Conservation (phyloP, 2,797 vertebrate genomes). For the Danio aesculapii region DNA sequence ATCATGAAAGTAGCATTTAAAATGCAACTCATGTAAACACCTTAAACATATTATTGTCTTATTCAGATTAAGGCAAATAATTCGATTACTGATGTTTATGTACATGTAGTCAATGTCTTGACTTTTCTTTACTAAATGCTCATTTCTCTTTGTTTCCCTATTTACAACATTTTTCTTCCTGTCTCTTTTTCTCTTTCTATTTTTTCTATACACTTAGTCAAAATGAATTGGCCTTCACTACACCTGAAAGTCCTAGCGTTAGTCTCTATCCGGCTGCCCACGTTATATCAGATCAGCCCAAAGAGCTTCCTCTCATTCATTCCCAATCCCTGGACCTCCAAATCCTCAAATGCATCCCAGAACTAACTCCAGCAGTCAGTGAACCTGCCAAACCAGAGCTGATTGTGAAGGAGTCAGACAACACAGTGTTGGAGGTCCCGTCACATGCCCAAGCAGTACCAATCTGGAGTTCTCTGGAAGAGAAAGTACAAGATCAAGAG, state of each 20-base stretch:
- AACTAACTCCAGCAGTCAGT: constrained; percentile 9
- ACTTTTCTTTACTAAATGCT: not conserved
- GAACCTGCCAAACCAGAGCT: constrained; percentile 12
- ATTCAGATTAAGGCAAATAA: too few relatives aligned
- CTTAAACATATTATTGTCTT: too few relatives aligned
- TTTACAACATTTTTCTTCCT: constrained; percentile 37
- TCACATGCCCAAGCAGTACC: constrained; percentile 65
- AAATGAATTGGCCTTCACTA: constrained; percentile 39
- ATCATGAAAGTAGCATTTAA: too few relatives aligned
- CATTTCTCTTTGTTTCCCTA: not conserved
- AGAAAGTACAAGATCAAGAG: constrained; percentile 63
- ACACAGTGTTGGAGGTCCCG: constrained; percentile 4
- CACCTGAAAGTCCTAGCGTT: constrained; percentile 42
- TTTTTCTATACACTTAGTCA: constrained; percentile 63
- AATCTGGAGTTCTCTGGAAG: constrained; percentile 75
- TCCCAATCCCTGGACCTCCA: constrained; percentile 17
- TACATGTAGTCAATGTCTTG: too few relatives aligned
- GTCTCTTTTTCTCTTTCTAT: constrained; percentile 46
- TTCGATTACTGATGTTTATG: too few relatives aligned
- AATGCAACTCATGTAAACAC: too few relatives aligned
- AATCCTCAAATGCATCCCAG: constrained; percentile 18
- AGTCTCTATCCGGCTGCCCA: constrained; percentile 57
- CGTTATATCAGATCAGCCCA: constrained; percentile 5
- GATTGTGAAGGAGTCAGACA: constrained; percentile 1
- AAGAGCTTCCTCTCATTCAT: constrained; percentile 25